Conservation (phyloP, 1,140 invertebrate species). For the Notospermus geniculatus region DNA sequence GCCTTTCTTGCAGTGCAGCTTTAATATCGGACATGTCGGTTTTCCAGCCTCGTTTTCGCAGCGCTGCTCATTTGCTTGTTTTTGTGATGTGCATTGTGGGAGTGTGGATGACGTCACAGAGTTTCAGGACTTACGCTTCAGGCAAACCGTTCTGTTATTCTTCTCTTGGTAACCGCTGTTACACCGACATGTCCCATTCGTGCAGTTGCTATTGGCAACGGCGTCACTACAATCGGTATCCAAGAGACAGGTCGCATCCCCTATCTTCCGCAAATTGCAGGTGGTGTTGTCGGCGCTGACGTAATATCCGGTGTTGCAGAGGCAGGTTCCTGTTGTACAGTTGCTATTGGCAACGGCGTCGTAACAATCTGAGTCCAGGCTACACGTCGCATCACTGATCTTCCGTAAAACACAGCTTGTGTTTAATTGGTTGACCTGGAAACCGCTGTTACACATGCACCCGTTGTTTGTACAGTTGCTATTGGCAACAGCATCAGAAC, state of each 20-base stretch:
- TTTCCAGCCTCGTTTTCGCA: no score
- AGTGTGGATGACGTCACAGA: slow-evolving; percentile 13
- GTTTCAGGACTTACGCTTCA: slow-evolving; percentile 12
- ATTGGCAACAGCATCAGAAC: slow-evolving; percentile 22
- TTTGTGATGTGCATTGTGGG: slow-evolving; percentile 21
- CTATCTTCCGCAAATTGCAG: slow-evolving; percentile 14
- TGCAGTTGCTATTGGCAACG: slow-evolving; percentile 17
- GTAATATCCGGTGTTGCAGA: slow-evolving; percentile 20
- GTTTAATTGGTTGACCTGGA: background rate
- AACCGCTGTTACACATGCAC: slow-evolving; percentile 20
- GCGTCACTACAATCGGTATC: slow-evolving; percentile 19
- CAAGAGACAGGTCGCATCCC: slow-evolving; percentile 11
- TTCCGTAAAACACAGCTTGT: slow-evolving; percentile 16
- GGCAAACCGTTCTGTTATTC: slow-evolving; percentile 15
- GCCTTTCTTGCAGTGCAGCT: no score
- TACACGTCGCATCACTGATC: slow-evolving; percentile 24
- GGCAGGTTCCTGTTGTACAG: slow-evolving; percentile 20
- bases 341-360: slow-evolving; percentile 24
- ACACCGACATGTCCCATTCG: slow-evolving; percentile 14
- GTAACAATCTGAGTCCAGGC: slow-evolving; percentile 20
- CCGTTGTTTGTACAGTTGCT: slow-evolving; percentile 16
- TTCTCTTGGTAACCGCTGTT: slow-evolving; percentile 13
- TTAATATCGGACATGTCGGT: no score
- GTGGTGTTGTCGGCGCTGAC: slow-evolving; percentile 7
- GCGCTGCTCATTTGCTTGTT: slow-evolving; percentile 22